Conservation (phyloP, 2,888 invertebrate species). For the Oeneis ivallda region DNA sequence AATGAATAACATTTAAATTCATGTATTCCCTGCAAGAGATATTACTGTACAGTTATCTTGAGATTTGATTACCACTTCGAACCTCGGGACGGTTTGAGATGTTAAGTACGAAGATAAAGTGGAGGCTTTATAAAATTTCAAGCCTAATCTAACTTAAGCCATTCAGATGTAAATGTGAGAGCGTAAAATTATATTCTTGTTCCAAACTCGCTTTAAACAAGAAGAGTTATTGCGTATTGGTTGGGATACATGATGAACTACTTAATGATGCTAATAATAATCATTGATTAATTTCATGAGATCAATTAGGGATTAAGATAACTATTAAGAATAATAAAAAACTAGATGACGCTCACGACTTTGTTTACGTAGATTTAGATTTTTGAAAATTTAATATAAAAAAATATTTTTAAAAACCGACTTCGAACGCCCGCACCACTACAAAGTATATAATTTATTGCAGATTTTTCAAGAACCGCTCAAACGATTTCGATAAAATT, state of each 20-base stretch:
- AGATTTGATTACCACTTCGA: constrained; percentile 28
- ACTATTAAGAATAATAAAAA: too few species aligned
- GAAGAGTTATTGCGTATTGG: constrained; percentile 10
- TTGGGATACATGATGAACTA: neutral
- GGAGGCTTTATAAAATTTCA: constrained; percentile 17
- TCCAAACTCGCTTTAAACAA: constrained; percentile 1
- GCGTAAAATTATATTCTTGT: constrained; percentile 17
- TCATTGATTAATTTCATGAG: neutral
- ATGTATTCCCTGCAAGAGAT: constrained; percentile 33
- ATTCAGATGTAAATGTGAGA: constrained; percentile 19
- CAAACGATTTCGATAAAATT: too few species aligned
- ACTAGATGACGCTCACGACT: too few species aligned
- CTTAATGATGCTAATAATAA: neutral
- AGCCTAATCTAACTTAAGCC: constrained; percentile 17
- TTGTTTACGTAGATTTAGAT: too few species aligned
- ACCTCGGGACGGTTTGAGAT: constrained; percentile 16
- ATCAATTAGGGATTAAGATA: too few species aligned
- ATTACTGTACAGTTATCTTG: constrained; percentile 31
- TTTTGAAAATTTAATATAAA: too few species aligned
- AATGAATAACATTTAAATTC: constrained; percentile 35
- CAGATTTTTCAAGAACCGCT: too few species aligned
- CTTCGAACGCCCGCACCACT: too few species aligned
- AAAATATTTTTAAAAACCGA: too few species aligned
- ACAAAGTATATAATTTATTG: too few species aligned
- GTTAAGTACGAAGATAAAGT: constrained; percentile 20